phyloP scores from a whole-genome alignment of 2,888 invertebrate species.

The Andrena trimmerana region DNA sequence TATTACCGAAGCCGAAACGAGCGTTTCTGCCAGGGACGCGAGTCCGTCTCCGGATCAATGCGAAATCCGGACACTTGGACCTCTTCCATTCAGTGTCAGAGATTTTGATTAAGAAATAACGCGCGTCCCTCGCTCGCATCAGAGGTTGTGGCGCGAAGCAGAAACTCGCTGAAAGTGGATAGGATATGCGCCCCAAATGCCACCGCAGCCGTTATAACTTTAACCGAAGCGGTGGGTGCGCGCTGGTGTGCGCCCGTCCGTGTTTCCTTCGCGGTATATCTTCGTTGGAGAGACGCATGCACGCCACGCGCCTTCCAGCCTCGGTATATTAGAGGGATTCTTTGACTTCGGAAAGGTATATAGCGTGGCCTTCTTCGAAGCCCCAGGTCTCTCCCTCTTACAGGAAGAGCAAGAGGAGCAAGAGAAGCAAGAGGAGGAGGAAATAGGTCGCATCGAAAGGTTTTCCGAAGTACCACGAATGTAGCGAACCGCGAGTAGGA shows the following conservation, averaged over 20 bases:
- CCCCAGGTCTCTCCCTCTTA: neutral
- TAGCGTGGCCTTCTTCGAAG: constrained; percentile 24
- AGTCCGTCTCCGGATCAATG: neutral
- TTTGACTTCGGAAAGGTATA: constrained; percentile 37
- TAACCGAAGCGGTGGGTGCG: constrained; percentile 22
- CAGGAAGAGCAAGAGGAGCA: neutral
- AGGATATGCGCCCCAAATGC: constrained; percentile 49
- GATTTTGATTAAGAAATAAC: constrained; percentile 42
- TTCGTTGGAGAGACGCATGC: constrained; percentile 31
- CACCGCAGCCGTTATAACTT: constrained; percentile 49
- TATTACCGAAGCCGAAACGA: neutral
- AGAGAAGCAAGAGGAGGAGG: neutral
- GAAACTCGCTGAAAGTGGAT: constrained; percentile 50
- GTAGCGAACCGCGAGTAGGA: constrained; percentile 2
- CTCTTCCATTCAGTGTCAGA: neutral
- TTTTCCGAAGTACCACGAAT: constrained; percentile 45
- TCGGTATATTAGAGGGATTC: constrained; percentile 50
- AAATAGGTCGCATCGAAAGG: constrained; percentile 58
- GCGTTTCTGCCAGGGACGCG: neutral
- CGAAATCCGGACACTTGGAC: constrained; percentile 3
- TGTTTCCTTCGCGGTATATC: constrained; percentile 26
- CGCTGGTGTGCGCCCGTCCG: constrained; percentile 33
- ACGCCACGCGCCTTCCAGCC: constrained; percentile 3
- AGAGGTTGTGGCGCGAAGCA: constrained; percentile 1
- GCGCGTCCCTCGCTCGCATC: neutral